Conservation (phyloP, 37 sponge, comb jelly and placozoan genomes). For the Chondrilla cf. caribensis region DNA sequence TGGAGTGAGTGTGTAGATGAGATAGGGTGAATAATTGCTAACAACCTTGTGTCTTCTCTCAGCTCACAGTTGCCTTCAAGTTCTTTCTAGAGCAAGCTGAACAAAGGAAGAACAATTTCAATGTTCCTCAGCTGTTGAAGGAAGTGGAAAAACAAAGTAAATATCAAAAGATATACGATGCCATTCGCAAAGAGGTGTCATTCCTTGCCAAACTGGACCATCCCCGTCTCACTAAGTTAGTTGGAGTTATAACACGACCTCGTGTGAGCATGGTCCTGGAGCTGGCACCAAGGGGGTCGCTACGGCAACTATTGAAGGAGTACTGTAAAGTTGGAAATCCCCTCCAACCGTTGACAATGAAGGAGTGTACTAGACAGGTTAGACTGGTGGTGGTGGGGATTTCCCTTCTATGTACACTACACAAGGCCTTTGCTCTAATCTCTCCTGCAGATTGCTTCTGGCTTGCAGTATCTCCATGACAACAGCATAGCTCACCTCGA, state of each 20-base stretch:
- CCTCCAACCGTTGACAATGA: slow-evolving; percentile 66
- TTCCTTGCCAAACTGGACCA: slow-evolving; percentile 60
- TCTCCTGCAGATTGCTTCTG: slow-evolving; percentile 60
- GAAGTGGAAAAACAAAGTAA: neutral
- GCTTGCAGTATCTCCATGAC: slow-evolving; percentile 75
- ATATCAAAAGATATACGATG: slow-evolving; percentile 27
- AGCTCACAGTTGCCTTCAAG: slow-evolving; percentile 59
- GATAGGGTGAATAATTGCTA: neutral
- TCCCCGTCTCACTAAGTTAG: slow-evolving; percentile 38
- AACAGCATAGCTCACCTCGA: slow-evolving; percentile 82
- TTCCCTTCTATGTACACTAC: neutral
- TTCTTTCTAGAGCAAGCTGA: slow-evolving; percentile 39
- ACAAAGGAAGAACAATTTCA: neutral
- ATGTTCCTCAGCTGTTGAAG: neutral
- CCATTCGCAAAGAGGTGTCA: slow-evolving; percentile 68
- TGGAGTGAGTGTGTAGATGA: too few relatives aligned
- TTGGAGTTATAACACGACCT: slow-evolving; percentile 29
- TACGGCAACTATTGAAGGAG: slow-evolving; percentile 60
- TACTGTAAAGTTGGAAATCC: slow-evolving; percentile 30
- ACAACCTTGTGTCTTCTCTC: neutral
- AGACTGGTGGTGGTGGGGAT: neutral
- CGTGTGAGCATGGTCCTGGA: slow-evolving; percentile 62
- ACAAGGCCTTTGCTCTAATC: neutral
- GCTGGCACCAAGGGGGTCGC: slow-evolving; percentile 73
- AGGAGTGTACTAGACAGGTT: slow-evolving; percentile 59